phyloP scores from a whole-genome alignment of 2,888 invertebrate genomes.

The Hypercompe scribonia region DNA sequence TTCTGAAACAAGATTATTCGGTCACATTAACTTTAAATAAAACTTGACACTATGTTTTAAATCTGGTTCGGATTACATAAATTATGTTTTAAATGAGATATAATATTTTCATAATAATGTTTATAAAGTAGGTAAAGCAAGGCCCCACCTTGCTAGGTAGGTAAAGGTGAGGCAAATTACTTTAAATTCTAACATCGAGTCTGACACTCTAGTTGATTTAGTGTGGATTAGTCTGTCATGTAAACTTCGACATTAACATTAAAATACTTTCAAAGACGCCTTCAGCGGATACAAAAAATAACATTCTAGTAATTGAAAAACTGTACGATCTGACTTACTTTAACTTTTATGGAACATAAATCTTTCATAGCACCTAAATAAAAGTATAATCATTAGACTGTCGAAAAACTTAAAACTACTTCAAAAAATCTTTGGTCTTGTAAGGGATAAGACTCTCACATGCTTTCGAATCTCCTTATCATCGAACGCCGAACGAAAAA shows the following conservation, averaged over 20 bases:
- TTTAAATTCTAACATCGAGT: not conserved
- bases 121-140: too few species aligned
- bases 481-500: too few species aligned
- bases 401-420: not conserved
- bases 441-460: not conserved
- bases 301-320: not conserved
- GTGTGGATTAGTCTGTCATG: slow-evolving; percentile 5
- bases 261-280: not conserved
- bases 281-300: not conserved
- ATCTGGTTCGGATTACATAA: too few species aligned
- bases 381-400: not conserved
- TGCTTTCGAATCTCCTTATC: not conserved
- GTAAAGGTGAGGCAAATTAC: not conserved
- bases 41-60: too few species aligned
- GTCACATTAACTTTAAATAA: too few species aligned
- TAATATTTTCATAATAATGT: too few species aligned
- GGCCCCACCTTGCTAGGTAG: too few species aligned
- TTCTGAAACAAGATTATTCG: not conserved
- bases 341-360: not conserved
- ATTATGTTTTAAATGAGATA: too few species aligned
- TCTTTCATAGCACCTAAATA: not conserved
- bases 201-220: not conserved
- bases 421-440: not conserved
- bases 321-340: not conserved
- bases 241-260: not conserved